Conservation (phyloP, 1,140 invertebrate genomes). For the Rhizoglyphus robini region DNA sequence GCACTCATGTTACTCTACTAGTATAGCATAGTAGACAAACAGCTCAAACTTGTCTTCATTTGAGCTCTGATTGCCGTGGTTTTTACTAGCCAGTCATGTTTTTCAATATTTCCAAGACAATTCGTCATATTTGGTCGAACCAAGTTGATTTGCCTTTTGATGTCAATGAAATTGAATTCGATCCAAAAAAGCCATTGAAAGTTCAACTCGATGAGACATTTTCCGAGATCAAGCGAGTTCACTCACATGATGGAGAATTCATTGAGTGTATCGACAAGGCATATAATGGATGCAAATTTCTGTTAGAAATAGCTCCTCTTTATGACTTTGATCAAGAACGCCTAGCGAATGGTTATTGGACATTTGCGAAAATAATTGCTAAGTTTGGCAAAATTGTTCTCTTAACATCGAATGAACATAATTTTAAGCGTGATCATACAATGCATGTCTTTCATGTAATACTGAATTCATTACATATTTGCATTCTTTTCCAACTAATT, state of each 20-base stretch:
- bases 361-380: background rate
- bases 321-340: constrained; percentile 11
- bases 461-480: too few relatives aligned
- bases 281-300: background rate
- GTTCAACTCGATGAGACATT: background rate
- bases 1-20: background rate
- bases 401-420: background rate
- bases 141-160: constrained; percentile 1
- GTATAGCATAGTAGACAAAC: too few relatives aligned
- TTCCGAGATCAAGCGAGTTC: background rate
- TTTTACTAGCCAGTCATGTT: too few relatives aligned
- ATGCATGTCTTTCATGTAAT: background rate
- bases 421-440: background rate
- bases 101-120: too few relatives aligned
- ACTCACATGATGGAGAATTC: background rate
- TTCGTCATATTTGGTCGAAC: background rate
- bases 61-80: too few relatives aligned
- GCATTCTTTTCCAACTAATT: background rate
- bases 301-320: background rate
- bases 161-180: background rate
- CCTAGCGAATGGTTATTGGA: constrained; percentile 22
- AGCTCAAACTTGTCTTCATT: too few relatives aligned
- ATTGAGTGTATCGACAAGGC: background rate
- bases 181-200: background rate
- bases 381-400: background rate